Evolutionary conservation across 2,113 vertebrate species (phyloP).

Genomic region (Odocoileus virginianus): DNA sequence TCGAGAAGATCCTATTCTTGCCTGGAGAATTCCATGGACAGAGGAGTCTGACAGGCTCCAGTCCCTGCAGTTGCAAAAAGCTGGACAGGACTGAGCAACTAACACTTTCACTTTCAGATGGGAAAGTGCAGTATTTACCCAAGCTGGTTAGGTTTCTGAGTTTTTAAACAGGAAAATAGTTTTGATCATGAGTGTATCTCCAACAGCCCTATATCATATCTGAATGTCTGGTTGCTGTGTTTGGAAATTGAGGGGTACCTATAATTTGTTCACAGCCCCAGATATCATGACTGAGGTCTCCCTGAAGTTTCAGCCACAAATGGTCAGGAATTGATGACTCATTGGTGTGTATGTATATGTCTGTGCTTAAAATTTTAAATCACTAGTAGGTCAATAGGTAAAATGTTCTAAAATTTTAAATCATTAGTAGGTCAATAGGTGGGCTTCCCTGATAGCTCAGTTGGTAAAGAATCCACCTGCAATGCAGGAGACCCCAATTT

Average conservation of each 20-base stretch:
- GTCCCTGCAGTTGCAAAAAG: background rate
- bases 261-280: slow-evolving; percentile 84
- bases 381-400: background rate
- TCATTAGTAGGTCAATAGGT: background rate
- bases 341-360: background rate
- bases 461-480: background rate
- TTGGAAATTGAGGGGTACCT: slow-evolving; percentile 78
- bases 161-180: background rate
- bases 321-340: background rate
- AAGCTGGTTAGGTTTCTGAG: background rate
- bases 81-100: background rate
- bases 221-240: slow-evolving; percentile 74
- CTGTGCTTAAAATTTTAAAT: background rate
- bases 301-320: background rate
- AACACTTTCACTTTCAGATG: background rate
- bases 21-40: background rate
- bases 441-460: background rate
- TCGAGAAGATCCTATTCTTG: background rate
- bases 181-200: background rate
- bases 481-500: background rate
- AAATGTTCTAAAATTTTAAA: background rate
- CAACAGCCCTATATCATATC: background rate
- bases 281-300: background rate
- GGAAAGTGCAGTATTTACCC: background rate
- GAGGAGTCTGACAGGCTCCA: background rate